A percentile compares a stretch with the other conserved stretches of the same genome.
These are phyloP conservation scores for Lanius ludovicianus DNA, from an alignment of 2,113 vertebrate genomes.

Conservation along the genomic window DNA sequence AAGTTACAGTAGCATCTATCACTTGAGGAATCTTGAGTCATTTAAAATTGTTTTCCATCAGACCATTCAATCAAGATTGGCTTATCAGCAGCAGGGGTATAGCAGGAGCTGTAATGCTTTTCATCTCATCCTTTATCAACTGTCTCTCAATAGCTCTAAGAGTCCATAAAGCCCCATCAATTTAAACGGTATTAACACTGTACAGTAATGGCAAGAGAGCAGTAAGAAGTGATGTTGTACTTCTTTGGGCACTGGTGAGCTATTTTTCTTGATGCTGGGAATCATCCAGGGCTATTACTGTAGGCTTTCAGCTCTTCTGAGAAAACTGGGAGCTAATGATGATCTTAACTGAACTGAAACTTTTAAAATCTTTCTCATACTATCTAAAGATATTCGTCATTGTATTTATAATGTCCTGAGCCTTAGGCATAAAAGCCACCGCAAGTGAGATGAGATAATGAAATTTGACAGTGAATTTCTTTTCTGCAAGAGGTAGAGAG, in stretches of 20 bases:
- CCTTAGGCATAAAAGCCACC: slow-evolving; percentile 11
- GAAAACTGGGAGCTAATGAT: slow-evolving; percentile 51
- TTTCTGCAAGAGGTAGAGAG: not conserved
- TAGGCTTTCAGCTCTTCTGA: slow-evolving; percentile 1
- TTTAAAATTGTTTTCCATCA: slow-evolving; percentile 33
- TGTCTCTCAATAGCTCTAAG: not conserved
- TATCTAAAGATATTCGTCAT: slow-evolving; percentile 44
- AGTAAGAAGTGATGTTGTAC: slow-evolving; percentile 2
- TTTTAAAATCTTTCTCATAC: slow-evolving; percentile 55
- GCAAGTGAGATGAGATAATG: slow-evolving; percentile 52
- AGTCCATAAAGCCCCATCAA: not conserved
- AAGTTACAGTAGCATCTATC: slow-evolving; percentile 1
- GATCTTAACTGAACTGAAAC: slow-evolving; percentile 47
- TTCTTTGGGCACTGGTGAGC: slow-evolving; percentile 17
- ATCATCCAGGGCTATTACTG: slow-evolving; percentile 10
- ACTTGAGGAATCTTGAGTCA: slow-evolving; percentile 13
- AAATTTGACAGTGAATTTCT: slow-evolving; percentile 21
- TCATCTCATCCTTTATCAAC: not conserved
- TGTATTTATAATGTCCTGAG: slow-evolving; percentile 17
- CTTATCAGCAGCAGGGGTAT: not conserved
- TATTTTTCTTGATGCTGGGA: slow-evolving; percentile 20
- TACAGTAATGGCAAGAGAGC: slow-evolving; percentile 13
- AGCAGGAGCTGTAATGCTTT: not conserved
- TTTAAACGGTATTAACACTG: slow-evolving; percentile 22
- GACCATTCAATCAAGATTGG: not conserved